Percentiles rank a stretch among this genome's conserved stretches.
Conservation (phyloP, 2,888 invertebrate species). For the Synanthedon formicaeformis region DNA sequence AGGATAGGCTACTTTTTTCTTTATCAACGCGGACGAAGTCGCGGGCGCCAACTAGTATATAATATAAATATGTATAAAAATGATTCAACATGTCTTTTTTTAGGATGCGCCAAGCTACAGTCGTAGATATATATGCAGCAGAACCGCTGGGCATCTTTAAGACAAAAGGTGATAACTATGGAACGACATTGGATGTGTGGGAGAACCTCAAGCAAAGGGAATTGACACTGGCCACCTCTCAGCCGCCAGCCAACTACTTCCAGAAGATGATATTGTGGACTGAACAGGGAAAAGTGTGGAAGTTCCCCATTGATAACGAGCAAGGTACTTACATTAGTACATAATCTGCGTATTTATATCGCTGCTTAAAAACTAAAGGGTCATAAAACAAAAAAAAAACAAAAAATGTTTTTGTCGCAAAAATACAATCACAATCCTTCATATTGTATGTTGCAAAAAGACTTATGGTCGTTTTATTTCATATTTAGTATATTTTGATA, state of each 20-base stretch:
- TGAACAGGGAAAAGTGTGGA: constrained; percentile 93
- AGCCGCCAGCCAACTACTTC: constrained; percentile 88
- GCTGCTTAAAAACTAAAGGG: too few species aligned
- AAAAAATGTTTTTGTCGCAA: too few species aligned
- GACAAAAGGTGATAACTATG: constrained; percentile 34
- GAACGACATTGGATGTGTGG: constrained; percentile 75
- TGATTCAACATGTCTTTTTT: constrained; percentile 5
- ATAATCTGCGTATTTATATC: too few species aligned
- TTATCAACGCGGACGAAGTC: too few species aligned
- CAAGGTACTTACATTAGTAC: constrained; percentile 76
- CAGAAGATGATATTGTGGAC: constrained; percentile 96
- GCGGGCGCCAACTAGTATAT: too few species aligned
- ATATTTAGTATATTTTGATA: too few species aligned
- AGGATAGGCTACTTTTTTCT: too few species aligned
- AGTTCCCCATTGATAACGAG: constrained; percentile 97
- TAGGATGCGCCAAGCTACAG: constrained; percentile 28
- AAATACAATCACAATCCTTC: too few species aligned
- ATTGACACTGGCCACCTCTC: constrained; percentile 74
- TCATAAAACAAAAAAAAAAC: too few species aligned
- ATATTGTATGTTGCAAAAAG: too few species aligned
- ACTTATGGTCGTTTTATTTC: too few species aligned
- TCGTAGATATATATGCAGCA: constrained; percentile 74
- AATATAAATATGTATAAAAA: too few species aligned
- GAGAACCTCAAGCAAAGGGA: constrained; percentile 74
- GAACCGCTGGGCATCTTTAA: constrained; percentile 76